Percentiles rank a stretch among this genome's conserved stretches.
Evolutionary conservation across 2,113 vertebrate genomes (phyloP).

Genomic region (Hoplias malabaricus): DNA sequence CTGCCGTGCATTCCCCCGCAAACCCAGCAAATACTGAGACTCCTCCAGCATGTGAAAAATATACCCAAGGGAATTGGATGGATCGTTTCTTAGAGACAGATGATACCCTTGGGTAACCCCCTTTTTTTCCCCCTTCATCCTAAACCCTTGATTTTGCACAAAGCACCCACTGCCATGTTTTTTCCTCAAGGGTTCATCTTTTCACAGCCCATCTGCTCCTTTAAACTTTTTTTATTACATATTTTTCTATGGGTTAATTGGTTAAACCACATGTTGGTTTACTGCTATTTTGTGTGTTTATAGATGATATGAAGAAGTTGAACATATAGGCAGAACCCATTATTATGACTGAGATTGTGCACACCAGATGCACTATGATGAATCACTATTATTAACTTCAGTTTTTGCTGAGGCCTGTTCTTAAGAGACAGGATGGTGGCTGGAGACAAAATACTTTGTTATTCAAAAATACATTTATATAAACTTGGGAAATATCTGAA

Average conservation of each 20-base stretch:
- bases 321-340: neutral
- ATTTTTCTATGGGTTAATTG: neutral
- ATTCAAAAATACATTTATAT: neutral
- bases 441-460: constrained; percentile 2
- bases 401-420: neutral
- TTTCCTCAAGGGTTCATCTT: neutral
- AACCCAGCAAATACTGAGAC: constrained; percentile 8
- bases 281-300: neutral
- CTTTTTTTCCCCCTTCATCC: neutral
- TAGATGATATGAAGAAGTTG: neutral
- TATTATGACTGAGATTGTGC: neutral
- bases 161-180: constrained; percentile 8
- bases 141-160: neutral
- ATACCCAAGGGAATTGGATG: neutral
- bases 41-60: constrained; percentile 44
- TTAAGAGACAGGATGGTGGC: neutral
- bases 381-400: neutral
- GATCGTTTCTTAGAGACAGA: neutral
- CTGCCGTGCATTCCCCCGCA: constrained; percentile 43
- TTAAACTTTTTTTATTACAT: neutral
- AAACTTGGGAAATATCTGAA: neutral
- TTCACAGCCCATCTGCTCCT: constrained; percentile 39
- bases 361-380: neutral
- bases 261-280: neutral
- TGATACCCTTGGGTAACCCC: neutral